Percentiles rank a stretch among this genome's conserved stretches.
Conservation (phyloP, 2,888 invertebrate species). For the Machimus atricapillus region DNA sequence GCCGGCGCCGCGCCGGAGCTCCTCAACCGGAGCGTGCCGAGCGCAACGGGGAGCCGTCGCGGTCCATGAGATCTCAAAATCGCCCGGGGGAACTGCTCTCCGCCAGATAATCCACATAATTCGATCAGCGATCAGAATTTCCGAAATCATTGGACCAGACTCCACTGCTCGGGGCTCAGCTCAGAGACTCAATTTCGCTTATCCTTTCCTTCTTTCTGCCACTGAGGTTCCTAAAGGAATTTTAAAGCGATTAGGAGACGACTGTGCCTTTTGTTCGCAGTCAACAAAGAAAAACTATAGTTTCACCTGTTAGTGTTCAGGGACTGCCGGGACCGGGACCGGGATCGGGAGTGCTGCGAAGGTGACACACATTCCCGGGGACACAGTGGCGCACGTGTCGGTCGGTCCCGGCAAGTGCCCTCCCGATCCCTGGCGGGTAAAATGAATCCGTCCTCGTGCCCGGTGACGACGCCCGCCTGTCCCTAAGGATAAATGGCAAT, state of each 20-base stretch:
- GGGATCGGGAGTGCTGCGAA: neutral
- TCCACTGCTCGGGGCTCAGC: neutral
- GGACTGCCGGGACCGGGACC: neutral
- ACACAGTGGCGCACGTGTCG: neutral
- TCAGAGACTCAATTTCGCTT: neutral
- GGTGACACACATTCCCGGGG: neutral
- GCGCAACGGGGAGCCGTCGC: neutral
- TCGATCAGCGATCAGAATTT: constrained; percentile 5
- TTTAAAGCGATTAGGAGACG: neutral
- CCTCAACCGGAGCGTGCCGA: neutral
- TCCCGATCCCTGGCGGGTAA: neutral
- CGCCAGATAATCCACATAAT: neutral
- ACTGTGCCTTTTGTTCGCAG: neutral
- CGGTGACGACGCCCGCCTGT: neutral
- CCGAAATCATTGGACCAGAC: constrained; percentile 10
- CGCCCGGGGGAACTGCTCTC: neutral
- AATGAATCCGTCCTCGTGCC: neutral
- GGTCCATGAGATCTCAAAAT: neutral
- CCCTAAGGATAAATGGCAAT: neutral
- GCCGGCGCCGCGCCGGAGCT: neutral
- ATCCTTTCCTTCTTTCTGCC: neutral
- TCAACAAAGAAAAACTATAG: neutral
- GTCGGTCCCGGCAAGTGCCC: neutral
- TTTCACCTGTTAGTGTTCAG: neutral
- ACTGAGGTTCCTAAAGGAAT: neutral